These are phyloP conservation scores for Oryzias melastigma DNA, from an alignment of 2,113 vertebrate genomes.

Conservation along the genomic window DNA sequence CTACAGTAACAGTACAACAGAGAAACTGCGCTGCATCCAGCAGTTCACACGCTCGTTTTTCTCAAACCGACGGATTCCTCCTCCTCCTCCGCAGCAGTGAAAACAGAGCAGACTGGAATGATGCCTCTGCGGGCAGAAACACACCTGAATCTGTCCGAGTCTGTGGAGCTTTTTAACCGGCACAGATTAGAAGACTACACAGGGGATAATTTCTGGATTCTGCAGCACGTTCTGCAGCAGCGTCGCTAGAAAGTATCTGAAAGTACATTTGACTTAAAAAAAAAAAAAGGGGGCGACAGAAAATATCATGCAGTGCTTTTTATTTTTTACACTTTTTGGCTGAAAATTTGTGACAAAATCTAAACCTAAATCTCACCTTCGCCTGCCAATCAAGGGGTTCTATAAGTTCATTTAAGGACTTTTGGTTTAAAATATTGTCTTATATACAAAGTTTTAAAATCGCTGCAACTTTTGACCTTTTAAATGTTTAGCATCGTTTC, in stretches of 20 bases:
- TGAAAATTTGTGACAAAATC: too few relatives aligned
- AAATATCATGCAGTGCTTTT: too few relatives aligned
- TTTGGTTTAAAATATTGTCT: too few relatives aligned
- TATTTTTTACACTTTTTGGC: too few relatives aligned
- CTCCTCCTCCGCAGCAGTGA: constrained; percentile 7
- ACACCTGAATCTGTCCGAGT: not conserved
- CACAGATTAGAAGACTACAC: not conserved
- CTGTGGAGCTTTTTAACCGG: not conserved
- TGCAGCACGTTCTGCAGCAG: not conserved
- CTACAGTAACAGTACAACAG: constrained; percentile 72
- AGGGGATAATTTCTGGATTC: too few relatives aligned
- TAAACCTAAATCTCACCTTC: too few relatives aligned
- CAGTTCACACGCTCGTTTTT: constrained; percentile 28
- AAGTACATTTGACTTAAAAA: constrained; percentile 19
- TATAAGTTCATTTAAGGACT: too few relatives aligned
- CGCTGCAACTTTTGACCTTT: too few relatives aligned
- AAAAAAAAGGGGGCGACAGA: too few relatives aligned
- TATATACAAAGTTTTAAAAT: too few relatives aligned
- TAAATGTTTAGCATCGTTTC: too few relatives aligned
- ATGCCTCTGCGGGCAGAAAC: constrained; percentile 12
- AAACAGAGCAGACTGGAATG: constrained; percentile 5
- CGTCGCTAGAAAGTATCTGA: constrained; percentile 27
- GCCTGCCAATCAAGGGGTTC: too few relatives aligned
- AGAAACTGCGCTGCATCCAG: constrained; percentile 44
- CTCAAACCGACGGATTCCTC: constrained; percentile 26